Percentiles rank a stretch among this genome's conserved stretches.
Evolutionary conservation across 2,888 invertebrate genomes (phyloP).

Genomic region (Polymixis flavicincta): DNA sequence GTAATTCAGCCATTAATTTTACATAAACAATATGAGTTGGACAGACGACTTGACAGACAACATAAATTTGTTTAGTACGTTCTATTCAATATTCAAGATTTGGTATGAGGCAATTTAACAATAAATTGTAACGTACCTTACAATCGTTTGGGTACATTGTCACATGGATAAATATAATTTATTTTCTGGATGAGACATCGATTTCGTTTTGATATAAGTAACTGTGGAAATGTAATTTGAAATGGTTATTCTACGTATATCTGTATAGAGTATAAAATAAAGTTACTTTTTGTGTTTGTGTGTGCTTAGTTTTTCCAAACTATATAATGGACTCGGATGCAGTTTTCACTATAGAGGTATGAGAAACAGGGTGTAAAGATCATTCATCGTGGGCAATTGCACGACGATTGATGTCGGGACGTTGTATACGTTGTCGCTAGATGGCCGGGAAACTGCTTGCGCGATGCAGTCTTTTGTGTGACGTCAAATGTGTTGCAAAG

Average conservation of each 20-base stretch:
- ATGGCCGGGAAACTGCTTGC: too few relatives aligned
- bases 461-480: too few relatives aligned
- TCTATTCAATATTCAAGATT: slow-evolving; percentile 55
- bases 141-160: slow-evolving; percentile 35
- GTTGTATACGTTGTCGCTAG: too few relatives aligned
- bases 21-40: slow-evolving; percentile 38
- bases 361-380: too few relatives aligned
- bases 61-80: slow-evolving; percentile 50
- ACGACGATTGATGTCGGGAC: too few relatives aligned
- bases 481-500: too few relatives aligned
- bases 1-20: slow-evolving; percentile 28
- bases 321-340: not conserved
- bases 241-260: not conserved
- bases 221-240: not conserved
- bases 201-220: not conserved
- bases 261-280: not conserved
- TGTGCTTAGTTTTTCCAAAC: not conserved
- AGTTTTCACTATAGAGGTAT: not conserved
- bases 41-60: slow-evolving; percentile 38
- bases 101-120: slow-evolving; percentile 48
- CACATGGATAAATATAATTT: slow-evolving; percentile 11
- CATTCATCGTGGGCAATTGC: too few relatives aligned
- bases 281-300: not conserved
- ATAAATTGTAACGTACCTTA: slow-evolving; percentile 54
- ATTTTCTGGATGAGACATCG: slow-evolving; percentile 21